Conservation (phyloP, 92 coral and sea anemone genomes). For the Actinostola sp. region DNA sequence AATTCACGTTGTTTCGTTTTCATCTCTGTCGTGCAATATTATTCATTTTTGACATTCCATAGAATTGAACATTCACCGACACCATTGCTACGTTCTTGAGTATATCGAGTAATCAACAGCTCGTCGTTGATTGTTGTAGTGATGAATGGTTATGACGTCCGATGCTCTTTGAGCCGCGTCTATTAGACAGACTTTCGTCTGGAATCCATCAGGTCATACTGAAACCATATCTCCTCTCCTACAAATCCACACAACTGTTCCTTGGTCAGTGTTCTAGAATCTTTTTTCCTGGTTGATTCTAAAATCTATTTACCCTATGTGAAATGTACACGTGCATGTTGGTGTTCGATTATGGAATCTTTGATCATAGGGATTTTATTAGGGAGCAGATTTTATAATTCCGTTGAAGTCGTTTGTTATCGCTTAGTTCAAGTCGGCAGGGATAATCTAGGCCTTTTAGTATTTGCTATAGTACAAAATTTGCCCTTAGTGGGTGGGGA, state of each 20-base stretch:
- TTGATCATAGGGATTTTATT: neutral
- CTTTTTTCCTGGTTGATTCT: neutral
- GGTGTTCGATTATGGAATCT: neutral
- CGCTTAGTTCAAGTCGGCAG: neutral
- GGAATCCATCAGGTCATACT: slow-evolving; percentile 1
- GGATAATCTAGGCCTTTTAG: neutral
- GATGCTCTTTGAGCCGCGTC: no score
- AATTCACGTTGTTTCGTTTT: no score
- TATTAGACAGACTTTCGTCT: neutral
- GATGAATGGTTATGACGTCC: no score
- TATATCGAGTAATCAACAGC: no score
- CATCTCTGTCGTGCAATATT: no score
- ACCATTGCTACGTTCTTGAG: no score
- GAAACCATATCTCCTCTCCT: neutral
- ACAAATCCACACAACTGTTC: neutral
- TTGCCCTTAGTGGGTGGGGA: neutral
- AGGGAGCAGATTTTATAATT: slow-evolving; percentile 9
- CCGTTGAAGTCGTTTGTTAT: neutral
- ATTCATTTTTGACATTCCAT: no score
- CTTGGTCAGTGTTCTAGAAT: neutral
- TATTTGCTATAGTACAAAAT: neutral
- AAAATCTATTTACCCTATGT: neutral
- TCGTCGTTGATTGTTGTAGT: no score
- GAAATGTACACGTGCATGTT: slow-evolving; percentile 1
- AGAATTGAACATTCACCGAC: no score